phyloP scores from a whole-genome alignment of 2,797 vertebrate species.

The Typhlichthys eigenmanni region DNA sequence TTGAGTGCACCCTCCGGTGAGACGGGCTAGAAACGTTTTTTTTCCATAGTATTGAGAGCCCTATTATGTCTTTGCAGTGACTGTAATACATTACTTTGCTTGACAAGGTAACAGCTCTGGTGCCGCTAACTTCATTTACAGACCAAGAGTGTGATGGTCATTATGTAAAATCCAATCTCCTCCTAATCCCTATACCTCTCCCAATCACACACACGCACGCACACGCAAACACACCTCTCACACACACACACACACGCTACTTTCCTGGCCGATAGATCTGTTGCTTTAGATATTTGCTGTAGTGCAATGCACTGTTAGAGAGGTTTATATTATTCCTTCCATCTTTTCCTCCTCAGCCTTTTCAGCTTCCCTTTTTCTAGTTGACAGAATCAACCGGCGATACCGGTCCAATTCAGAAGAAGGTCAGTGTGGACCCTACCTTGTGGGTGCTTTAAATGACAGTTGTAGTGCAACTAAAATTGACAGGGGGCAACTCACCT shows the following conservation, averaged over 20 bases:
- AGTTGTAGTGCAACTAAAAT: conserved; percentile 38
- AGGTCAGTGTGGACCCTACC: conserved; percentile 36
- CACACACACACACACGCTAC: not conserved
- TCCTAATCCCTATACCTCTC: conserved; percentile 29
- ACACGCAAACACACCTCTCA: not conserved
- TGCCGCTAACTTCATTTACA: conserved; percentile 21
- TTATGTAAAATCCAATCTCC: conserved; percentile 45
- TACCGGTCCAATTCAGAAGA: conserved; percentile 38
- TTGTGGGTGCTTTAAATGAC: conserved; percentile 47
- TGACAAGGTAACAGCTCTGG: conserved; percentile 1
- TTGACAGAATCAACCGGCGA: conserved; percentile 3
- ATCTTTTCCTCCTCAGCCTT: not conserved
- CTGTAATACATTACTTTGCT: not conserved
- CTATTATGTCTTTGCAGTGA: not conserved
- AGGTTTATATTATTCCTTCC: conserved; percentile 1
- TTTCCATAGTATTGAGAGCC: no score
- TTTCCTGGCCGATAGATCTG: conserved; percentile 35
- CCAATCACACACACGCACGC: not conserved
- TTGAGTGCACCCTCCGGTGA: no score
- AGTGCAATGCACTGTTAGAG: conserved; percentile 1
- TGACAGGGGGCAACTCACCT: conserved; percentile 25
- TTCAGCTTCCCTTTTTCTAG: conserved; percentile 46
- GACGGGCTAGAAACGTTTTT: no score
- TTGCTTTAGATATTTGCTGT: conserved; percentile 4
- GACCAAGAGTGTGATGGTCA: conserved; percentile 29